Conservation (phyloP, 2,888 invertebrate genomes). For the Microctonus brassicae region DNA sequence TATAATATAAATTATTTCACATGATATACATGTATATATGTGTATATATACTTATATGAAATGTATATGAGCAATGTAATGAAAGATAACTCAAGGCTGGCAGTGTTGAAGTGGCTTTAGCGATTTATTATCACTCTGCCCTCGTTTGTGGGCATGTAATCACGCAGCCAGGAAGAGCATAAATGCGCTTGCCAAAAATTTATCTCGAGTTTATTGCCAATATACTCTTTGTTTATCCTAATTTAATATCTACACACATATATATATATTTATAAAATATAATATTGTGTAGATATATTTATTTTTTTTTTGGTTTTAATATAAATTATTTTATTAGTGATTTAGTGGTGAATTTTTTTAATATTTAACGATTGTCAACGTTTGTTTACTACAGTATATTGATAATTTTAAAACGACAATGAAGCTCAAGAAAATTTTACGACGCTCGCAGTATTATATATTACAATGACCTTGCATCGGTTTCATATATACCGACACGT, state of each 20-base stretch:
- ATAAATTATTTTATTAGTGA: not conserved
- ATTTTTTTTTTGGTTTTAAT: not conserved
- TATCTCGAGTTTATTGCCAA: not conserved
- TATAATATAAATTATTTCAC: not conserved
- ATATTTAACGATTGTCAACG: not conserved
- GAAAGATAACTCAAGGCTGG: slow-evolving; percentile 1
- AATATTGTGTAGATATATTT: not conserved
- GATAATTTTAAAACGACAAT: not conserved
- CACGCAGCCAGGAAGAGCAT: slow-evolving; percentile 1
- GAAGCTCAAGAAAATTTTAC: not conserved
- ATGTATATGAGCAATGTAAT: not conserved
- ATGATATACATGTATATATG: not conserved
- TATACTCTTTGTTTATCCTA: no score
- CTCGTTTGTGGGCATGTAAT: not conserved
- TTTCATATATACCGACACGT: not conserved
- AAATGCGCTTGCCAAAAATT: not conserved
- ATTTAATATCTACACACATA: not conserved
- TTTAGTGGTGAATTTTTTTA: not conserved
- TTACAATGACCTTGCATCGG: slow-evolving; percentile 23
- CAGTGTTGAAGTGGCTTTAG: not conserved
- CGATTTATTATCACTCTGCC: slow-evolving; percentile 1
- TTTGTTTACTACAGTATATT: not conserved
- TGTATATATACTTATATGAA: not conserved
- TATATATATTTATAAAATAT: not conserved
- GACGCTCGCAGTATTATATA: not conserved